phyloP scores from a whole-genome alignment of 2,888 invertebrate genomes.

The Scaptomyza polygonia region DNA sequence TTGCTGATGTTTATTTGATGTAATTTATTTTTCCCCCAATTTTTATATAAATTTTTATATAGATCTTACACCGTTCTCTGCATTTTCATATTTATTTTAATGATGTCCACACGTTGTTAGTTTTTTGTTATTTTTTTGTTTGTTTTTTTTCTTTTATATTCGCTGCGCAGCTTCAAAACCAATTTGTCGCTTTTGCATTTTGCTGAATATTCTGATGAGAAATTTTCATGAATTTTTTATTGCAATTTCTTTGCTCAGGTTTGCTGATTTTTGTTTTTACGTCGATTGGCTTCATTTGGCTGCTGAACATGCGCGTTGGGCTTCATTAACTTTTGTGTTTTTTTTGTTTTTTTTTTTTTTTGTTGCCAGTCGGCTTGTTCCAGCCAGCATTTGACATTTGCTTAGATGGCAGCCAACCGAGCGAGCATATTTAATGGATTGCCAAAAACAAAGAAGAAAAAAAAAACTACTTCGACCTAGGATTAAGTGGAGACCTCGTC shows the following conservation, averaged over 20 bases:
- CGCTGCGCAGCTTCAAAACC: background rate
- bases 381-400: conserved; percentile 40
- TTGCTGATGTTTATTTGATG: background rate
- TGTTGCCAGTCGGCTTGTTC: conserved; percentile 3
- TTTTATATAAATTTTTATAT: no score
- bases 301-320: conserved; percentile 67
- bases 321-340: conserved; percentile 67
- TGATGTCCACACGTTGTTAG: conserved; percentile 9
- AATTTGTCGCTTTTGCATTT: conserved; percentile 24
- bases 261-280: background rate
- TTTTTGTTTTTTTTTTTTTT: background rate
- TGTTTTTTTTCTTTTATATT: background rate
- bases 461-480: conserved; percentile 20
- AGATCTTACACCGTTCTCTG: no score
- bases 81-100: conserved; percentile 19
- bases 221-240: conserved; percentile 13
- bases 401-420: conserved; percentile 33
- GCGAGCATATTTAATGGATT: conserved; percentile 60
- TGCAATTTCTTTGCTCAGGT: background rate
- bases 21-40: no score
- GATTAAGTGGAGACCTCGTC: conserved; percentile 1
- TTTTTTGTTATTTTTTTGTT: background rate
- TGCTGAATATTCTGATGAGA: background rate
- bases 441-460: conserved; percentile 42
- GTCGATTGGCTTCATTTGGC: conserved; percentile 73